Percentiles rank a stretch among this genome's conserved stretches.
phyloP scores from a whole-genome alignment of 2,113 vertebrate species.

The Anolis sagrei region DNA sequence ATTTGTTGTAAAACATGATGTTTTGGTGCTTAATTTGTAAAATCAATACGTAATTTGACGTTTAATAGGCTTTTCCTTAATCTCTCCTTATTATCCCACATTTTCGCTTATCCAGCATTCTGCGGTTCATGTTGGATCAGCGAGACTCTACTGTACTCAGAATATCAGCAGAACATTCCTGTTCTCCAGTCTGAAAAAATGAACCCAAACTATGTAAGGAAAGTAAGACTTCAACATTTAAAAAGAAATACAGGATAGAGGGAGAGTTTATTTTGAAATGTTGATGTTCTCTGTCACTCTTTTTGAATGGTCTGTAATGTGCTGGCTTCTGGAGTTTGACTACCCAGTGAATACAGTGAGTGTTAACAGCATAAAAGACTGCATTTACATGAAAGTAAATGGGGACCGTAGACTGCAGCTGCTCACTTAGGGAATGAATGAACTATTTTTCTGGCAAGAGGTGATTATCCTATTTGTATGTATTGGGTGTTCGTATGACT shows the following conservation, averaged over 20 bases:
- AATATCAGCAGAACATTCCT: background rate
- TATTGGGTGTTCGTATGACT: background rate
- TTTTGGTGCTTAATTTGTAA: too few relatives aligned
- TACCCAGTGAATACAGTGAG: conserved; percentile 29
- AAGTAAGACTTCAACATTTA: background rate
- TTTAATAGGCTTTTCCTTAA: too few relatives aligned
- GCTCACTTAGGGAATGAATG: conserved; percentile 39
- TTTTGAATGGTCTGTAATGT: background rate
- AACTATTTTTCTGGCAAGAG: background rate
- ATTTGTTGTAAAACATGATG: too few relatives aligned
- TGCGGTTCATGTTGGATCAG: too few relatives aligned
- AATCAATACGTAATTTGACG: too few relatives aligned
- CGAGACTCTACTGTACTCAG: too few relatives aligned
- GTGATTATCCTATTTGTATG: background rate
- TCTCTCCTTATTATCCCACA: too few relatives aligned
- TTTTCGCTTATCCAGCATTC: too few relatives aligned
- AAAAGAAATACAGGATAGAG: background rate
- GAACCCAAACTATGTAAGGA: background rate
- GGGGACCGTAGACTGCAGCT: conserved; percentile 53
- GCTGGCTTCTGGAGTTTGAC: conserved; percentile 29
- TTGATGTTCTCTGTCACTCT: background rate
- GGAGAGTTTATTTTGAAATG: background rate
- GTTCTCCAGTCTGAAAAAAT: conserved; percentile 14
- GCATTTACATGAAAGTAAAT: conserved; percentile 36
- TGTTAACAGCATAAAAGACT: conserved; percentile 2